Conservation (phyloP, 2,888 invertebrate species). For the Gortyna flavago region DNA sequence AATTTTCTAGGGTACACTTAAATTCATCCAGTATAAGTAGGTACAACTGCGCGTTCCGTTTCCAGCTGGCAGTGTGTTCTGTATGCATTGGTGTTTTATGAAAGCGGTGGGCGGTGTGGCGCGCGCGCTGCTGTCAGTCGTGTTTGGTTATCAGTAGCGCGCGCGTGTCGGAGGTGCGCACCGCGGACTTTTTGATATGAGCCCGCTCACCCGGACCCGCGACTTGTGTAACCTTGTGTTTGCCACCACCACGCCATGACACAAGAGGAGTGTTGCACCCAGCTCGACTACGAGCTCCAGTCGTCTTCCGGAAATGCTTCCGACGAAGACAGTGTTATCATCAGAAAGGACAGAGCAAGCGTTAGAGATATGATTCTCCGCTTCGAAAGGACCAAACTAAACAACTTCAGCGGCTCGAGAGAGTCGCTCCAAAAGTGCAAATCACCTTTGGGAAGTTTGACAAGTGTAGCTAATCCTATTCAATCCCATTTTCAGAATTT, state of each 20-base stretch:
- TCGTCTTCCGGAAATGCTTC: slow-evolving; percentile 78
- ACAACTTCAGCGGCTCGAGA: slow-evolving; percentile 77
- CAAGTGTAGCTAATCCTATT: slow-evolving; percentile 84
- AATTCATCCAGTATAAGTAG: slow-evolving; percentile 59
- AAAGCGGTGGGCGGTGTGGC: slow-evolving; percentile 69
- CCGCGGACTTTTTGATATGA: slow-evolving; percentile 82
- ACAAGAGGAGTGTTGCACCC: slow-evolving; percentile 81
- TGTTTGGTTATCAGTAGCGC: slow-evolving; percentile 75
- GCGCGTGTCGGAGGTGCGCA: slow-evolving; percentile 81
- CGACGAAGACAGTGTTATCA: slow-evolving; percentile 82
- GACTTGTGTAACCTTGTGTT: slow-evolving; percentile 78
- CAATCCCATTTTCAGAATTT: slow-evolving; percentile 84
- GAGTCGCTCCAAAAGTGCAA: slow-evolving; percentile 83
- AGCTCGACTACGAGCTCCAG: slow-evolving; percentile 79
- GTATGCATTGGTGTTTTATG: slow-evolving; percentile 56
- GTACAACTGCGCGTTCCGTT: slow-evolving; percentile 63
- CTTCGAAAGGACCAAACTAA: slow-evolving; percentile 82
- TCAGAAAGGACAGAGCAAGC: slow-evolving; percentile 81
- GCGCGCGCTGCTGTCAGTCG: slow-evolving; percentile 82
- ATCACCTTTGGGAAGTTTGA: slow-evolving; percentile 82
- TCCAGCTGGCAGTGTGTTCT: slow-evolving; percentile 53
- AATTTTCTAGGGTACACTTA: slow-evolving; percentile 58
- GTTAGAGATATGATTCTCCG: slow-evolving; percentile 87
- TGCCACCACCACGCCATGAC: slow-evolving; percentile 81
- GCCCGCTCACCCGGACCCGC: slow-evolving; percentile 75